Conservation (phyloP, 92 coral and sea anemone genomes). For the Paragorgia papillata region DNA sequence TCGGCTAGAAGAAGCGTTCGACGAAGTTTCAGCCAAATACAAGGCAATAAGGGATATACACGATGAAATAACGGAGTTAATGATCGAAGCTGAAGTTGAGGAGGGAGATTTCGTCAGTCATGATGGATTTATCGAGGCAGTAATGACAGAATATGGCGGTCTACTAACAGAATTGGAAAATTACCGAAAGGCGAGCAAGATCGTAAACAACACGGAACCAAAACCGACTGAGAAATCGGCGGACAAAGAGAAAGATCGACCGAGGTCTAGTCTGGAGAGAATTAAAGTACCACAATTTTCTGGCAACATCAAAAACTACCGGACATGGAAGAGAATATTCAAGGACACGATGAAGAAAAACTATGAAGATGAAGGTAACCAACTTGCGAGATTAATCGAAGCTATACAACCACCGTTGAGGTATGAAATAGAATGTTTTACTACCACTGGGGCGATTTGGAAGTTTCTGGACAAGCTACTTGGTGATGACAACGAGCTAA, state of each 20-base stretch:
- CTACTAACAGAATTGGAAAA: neutral
- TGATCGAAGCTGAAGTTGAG: too few species aligned
- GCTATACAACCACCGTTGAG: too few species aligned
- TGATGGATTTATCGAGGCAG: neutral
- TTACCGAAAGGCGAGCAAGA: neutral
- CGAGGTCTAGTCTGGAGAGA: slow-evolving; percentile 13
- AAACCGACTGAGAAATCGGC: neutral
- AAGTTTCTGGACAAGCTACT: slow-evolving; percentile 1
- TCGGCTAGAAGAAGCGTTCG: too few species aligned
- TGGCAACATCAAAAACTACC: slow-evolving; percentile 7
- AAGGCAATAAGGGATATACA: too few species aligned
- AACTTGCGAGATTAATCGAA: too few species aligned
- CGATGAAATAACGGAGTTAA: too few species aligned
- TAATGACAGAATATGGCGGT: neutral
- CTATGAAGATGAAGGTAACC: neutral
- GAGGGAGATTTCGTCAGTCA: neutral
- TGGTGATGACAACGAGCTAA: slow-evolving; percentile 18
- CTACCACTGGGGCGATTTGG: slow-evolving; percentile 5
- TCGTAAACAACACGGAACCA: too few species aligned
- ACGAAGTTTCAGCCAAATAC: too few species aligned
- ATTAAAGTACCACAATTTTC: slow-evolving; percentile 24
- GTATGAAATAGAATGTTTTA: slow-evolving; percentile 17
- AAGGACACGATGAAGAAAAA: neutral
- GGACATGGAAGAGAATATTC: slow-evolving; percentile 32
- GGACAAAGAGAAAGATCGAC: neutral